A percentile compares a stretch with the other conserved stretches of the same genome.
Conservation (phyloP, 2,888 invertebrate genomes). For the Rhorus exstirpatorius region DNA sequence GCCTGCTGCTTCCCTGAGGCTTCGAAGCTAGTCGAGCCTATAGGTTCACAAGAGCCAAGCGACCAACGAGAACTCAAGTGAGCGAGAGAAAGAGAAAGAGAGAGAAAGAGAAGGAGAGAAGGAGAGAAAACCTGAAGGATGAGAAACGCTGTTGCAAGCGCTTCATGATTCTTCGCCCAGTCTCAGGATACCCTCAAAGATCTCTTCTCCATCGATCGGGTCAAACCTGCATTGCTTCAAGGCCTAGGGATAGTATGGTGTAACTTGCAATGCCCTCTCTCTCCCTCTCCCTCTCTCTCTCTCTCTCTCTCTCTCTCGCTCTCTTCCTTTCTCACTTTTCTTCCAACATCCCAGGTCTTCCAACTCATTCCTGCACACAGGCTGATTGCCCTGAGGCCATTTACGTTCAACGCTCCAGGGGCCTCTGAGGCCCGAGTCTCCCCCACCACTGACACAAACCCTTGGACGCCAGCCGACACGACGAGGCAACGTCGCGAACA, state of each 20-base stretch:
- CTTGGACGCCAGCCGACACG: slow-evolving; percentile 16
- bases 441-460: background rate
- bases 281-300: too few species aligned
- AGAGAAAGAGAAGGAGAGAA: background rate
- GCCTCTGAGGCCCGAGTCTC: background rate
- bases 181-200: too few species aligned
- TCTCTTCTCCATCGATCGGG: too few species aligned
- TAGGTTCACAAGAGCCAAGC: slow-evolving; percentile 46
- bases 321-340: too few species aligned
- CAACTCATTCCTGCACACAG: background rate
- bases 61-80: slow-evolving; percentile 20
- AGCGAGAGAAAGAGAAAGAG: slow-evolving; percentile 6
- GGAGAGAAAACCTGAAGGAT: background rate
- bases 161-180: too few species aligned
- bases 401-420: slow-evolving; percentile 1
- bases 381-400: slow-evolving; percentile 6
- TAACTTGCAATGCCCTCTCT: too few species aligned
- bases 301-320: too few species aligned
- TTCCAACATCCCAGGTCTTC: background rate
- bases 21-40: slow-evolving; percentile 74
- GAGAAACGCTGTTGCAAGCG: background rate
- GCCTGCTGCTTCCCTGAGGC: slow-evolving; percentile 71
- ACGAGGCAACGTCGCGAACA: background rate
- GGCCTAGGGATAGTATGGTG: too few species aligned
- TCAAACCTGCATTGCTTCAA: too few species aligned